Percentiles rank a stretch among this genome's conserved stretches.
Evolutionary conservation across 2,888 invertebrate species (phyloP).

Genomic region (Eueremaeus valkanovi): DNA sequence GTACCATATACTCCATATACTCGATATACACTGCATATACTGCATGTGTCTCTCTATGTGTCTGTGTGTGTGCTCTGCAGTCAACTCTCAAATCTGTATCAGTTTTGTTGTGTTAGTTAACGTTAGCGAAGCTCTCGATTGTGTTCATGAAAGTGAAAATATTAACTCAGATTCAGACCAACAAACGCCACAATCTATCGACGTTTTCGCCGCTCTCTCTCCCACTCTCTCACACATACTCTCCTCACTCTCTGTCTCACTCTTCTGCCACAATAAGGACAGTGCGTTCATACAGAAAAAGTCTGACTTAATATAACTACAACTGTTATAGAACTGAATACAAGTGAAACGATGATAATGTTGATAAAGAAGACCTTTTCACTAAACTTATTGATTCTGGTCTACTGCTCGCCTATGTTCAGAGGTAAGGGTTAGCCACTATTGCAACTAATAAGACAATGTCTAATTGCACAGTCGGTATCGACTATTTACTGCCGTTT

Average conservation of each 20-base stretch:
- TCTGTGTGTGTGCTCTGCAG: not conserved
- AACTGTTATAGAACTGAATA: not conserved
- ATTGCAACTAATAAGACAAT: constrained; percentile 22
- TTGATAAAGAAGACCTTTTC: constrained; percentile 24
- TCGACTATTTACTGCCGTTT: not conserved
- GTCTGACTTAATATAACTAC: constrained; percentile 6
- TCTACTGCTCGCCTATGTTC: constrained; percentile 12
- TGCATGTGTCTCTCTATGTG: not conserved
- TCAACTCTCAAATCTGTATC: too few species aligned
- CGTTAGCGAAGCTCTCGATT: not conserved
- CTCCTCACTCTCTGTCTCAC: too few species aligned
- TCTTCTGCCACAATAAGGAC: not conserved
- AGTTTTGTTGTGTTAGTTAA: constrained; percentile 1
- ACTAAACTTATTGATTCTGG: constrained; percentile 28
- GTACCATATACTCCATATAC: too few species aligned
- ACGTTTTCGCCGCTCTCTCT: too few species aligned
- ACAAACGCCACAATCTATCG: constrained; percentile 3
- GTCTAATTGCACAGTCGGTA: not conserved
- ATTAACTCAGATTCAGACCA: not conserved
- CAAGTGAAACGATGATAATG: not conserved
- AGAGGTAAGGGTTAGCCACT: constrained; percentile 27
- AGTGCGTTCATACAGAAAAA: not conserved
- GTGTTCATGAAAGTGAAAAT: constrained; percentile 10
- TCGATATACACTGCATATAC: too few species aligned
- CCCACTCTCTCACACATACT: too few species aligned